Percentiles rank a stretch among this genome's conserved stretches.
phyloP scores from a whole-genome alignment of 2,888 invertebrate species.

The Drosophila koepferae region DNA sequence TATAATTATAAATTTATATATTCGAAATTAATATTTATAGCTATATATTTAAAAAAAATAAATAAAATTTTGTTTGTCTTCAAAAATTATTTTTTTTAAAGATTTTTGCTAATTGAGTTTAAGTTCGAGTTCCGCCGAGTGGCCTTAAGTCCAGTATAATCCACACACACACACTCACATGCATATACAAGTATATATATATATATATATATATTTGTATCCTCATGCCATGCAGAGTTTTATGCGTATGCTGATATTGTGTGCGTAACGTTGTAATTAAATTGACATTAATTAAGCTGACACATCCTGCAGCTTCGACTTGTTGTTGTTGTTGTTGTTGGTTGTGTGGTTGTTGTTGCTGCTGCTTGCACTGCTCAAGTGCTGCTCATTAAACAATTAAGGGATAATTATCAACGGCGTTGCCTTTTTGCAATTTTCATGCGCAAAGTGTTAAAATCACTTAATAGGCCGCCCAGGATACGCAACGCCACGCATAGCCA shows the following conservation, averaged over 20 bases:
- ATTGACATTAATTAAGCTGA: constrained; percentile 78
- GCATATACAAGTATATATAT: neutral
- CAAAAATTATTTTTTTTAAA: too few relatives aligned
- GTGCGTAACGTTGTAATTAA: constrained; percentile 60
- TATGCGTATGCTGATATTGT: constrained; percentile 16
- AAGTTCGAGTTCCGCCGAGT: neutral
- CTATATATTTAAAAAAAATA: too few relatives aligned
- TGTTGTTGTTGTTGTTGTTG: neutral
- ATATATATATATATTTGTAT: neutral
- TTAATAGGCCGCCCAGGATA: constrained; percentile 69
- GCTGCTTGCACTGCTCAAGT: constrained; percentile 60
- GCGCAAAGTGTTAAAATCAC: constrained; percentile 81
- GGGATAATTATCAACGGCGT: constrained; percentile 78
- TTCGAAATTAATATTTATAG: too few relatives aligned
- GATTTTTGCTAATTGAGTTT: neutral
- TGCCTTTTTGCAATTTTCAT: constrained; percentile 81
- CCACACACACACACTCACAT: neutral
- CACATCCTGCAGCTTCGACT: constrained; percentile 52
- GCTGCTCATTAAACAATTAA: constrained; percentile 81
- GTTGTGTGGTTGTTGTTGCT: neutral
- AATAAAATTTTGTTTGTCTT: neutral
- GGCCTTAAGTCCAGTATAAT: constrained; percentile 22
- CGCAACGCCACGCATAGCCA: neutral
- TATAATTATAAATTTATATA: too few relatives aligned
- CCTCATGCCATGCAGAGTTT: constrained; percentile 7